Conservation (phyloP, 2,888 invertebrate species). For the Augiades crinisus region DNA sequence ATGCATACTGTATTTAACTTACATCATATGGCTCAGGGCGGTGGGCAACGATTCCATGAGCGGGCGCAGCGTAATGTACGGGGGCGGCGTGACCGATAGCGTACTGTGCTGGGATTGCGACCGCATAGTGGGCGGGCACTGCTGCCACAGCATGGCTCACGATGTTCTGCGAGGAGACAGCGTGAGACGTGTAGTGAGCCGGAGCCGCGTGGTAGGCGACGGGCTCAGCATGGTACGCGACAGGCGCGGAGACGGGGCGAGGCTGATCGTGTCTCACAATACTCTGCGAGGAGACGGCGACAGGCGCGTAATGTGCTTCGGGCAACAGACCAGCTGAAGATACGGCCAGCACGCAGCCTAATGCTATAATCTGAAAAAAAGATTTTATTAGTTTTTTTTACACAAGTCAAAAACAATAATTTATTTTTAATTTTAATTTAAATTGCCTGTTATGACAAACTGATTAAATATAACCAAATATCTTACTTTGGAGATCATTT, state of each 20-base stretch:
- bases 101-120: slow-evolving; percentile 30
- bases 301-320: slow-evolving; percentile 56
- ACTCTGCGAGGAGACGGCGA: slow-evolving; percentile 58
- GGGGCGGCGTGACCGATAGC: slow-evolving; percentile 32
- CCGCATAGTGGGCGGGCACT: slow-evolving; percentile 42
- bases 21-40: not conserved
- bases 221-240: slow-evolving; percentile 30
- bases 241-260: slow-evolving; percentile 41
- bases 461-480: not conserved
- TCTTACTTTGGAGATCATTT: slow-evolving; percentile 35
- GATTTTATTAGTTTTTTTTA: not conserved
- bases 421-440: too few species aligned
- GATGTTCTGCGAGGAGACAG: slow-evolving; percentile 60
- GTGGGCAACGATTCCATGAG: slow-evolving; percentile 34
- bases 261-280: slow-evolving; percentile 55
- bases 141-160: slow-evolving; percentile 46
- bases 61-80: not conserved
- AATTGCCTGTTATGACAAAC: too few species aligned
- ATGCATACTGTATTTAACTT: not conserved
- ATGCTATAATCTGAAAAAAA: slow-evolving; percentile 45
- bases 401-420: not conserved
- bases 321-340: slow-evolving; percentile 57
- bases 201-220: slow-evolving; percentile 37
- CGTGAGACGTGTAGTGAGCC: slow-evolving; percentile 56
- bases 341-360: slow-evolving; percentile 55